A percentile compares a stretch with the other conserved stretches of the same genome.
Conservation (phyloP, 2,113 vertebrate species). For the Eurystomus gularis region DNA sequence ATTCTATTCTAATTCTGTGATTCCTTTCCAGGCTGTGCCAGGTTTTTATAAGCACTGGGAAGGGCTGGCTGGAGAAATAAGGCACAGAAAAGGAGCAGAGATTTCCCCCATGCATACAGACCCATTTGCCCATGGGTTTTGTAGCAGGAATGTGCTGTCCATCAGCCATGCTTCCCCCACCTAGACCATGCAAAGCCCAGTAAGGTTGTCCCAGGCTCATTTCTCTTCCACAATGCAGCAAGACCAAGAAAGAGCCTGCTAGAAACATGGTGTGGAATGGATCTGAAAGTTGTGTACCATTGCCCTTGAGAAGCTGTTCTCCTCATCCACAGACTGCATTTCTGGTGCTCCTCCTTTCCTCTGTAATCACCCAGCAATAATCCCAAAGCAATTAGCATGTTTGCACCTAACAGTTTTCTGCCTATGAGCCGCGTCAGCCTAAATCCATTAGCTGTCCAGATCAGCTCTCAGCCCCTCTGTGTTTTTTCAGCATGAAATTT, state of each 20-base stretch:
- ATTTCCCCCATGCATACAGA: not conserved
- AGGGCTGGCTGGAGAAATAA: not conserved
- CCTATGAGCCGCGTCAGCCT: not conserved
- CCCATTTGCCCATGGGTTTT: not conserved
- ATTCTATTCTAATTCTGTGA: too few species aligned
- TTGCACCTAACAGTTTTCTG: not conserved
- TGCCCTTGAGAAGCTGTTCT: not conserved
- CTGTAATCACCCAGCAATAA: not conserved
- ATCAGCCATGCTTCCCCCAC: not conserved
- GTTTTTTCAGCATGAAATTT: not conserved
- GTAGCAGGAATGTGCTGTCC: not conserved
- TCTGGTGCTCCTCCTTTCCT: not conserved
- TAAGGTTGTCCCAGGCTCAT: not conserved
- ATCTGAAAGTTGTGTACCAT: not conserved
- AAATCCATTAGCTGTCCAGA: not conserved
- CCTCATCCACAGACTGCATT: not conserved
- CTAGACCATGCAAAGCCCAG: not conserved
- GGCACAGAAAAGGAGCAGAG: not conserved
- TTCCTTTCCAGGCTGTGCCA: not conserved
- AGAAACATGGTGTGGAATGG: not conserved
- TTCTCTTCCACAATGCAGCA: not conserved
- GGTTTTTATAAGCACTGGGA: not conserved
- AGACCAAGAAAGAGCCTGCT: not conserved
- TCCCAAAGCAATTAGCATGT: not conserved
- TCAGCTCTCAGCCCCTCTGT: not conserved